Evolutionary conservation across 2,113 vertebrate genomes (phyloP).

Genomic region (Eretmochelys imbricata): DNA sequence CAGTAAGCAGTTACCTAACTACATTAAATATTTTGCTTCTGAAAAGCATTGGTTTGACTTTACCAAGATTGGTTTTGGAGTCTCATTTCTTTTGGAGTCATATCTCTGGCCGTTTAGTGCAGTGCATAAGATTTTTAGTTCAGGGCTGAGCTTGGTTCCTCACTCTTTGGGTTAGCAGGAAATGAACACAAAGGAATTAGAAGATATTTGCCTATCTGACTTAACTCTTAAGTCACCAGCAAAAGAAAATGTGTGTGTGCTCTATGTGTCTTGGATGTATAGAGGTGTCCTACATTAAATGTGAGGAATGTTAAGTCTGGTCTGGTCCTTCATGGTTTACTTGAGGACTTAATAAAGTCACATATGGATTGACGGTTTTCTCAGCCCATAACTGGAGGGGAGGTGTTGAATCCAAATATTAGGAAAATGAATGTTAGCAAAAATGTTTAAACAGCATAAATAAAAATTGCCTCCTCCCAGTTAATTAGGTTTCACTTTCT

Average conservation of each 20-base stretch:
- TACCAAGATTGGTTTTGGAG: not conserved
- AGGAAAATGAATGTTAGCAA: not conserved
- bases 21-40: not conserved
- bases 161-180: not conserved
- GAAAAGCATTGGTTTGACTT: not conserved
- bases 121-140: not conserved
- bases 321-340: not conserved
- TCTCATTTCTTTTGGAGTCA: not conserved
- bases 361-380: not conserved
- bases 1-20: not conserved
- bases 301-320: not conserved
- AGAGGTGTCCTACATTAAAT: not conserved
- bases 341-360: not conserved
- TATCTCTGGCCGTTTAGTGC: not conserved
- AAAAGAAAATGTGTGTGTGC: not conserved
- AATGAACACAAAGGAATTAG: not conserved
- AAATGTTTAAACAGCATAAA: not conserved
- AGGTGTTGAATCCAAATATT: not conserved
- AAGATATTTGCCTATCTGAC: not conserved
- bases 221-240: not conserved
- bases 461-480: not conserved
- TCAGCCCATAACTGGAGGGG: not conserved
- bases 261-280: not conserved
- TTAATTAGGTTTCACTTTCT: not conserved
- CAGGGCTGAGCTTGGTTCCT: not conserved